phyloP scores from a whole-genome alignment of 2,113 vertebrate genomes.

The Syngnathoides biaculeatus region DNA sequence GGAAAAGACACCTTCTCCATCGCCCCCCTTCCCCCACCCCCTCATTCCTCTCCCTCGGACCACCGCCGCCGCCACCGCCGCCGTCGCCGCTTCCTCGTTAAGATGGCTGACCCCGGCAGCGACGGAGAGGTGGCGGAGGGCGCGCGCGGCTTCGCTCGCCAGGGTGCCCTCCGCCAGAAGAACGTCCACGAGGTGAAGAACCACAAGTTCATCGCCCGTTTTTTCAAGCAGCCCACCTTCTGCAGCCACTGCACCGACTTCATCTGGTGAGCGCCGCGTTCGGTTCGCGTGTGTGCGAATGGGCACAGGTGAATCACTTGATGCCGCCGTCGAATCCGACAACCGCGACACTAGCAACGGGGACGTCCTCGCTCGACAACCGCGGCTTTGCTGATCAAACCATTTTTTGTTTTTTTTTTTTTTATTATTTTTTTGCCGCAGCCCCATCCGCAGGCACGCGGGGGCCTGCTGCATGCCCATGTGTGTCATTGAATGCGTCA shows the following conservation, averaged over 20 bases:
- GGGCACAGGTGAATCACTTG: constrained; percentile 75
- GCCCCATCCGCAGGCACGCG: constrained; percentile 15
- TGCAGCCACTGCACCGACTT: constrained; percentile 93
- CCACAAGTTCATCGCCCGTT: constrained; percentile 89
- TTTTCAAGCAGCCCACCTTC: constrained; percentile 93
- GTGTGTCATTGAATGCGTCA: constrained; percentile 13
- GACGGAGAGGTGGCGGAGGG: constrained; percentile 76
- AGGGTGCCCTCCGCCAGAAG: constrained; percentile 85
- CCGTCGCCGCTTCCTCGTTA: constrained; percentile 66
- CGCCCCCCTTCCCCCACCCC: constrained; percentile 25
- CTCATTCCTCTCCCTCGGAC: constrained; percentile 37
- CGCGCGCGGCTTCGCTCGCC: constrained; percentile 84
- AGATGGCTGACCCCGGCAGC: constrained; percentile 75
- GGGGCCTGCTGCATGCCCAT: constrained; percentile 5
- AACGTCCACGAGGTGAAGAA: constrained; percentile 86
- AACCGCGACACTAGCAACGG: background rate
- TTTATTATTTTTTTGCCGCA: constrained; percentile 10
- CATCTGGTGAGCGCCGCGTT: constrained; percentile 78
- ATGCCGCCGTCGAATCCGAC: constrained; percentile 50
- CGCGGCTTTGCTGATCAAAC: background rate
- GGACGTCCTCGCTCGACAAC: background rate
- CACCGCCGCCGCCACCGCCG: constrained; percentile 28
- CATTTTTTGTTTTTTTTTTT: background rate
- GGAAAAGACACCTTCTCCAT: constrained; percentile 49
- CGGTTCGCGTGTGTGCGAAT: background rate